A percentile compares a stretch with the other conserved stretches of the same genome.
Conservation (phyloP, 2,888 invertebrate species). For the Ommatoiulus sabulosus region DNA sequence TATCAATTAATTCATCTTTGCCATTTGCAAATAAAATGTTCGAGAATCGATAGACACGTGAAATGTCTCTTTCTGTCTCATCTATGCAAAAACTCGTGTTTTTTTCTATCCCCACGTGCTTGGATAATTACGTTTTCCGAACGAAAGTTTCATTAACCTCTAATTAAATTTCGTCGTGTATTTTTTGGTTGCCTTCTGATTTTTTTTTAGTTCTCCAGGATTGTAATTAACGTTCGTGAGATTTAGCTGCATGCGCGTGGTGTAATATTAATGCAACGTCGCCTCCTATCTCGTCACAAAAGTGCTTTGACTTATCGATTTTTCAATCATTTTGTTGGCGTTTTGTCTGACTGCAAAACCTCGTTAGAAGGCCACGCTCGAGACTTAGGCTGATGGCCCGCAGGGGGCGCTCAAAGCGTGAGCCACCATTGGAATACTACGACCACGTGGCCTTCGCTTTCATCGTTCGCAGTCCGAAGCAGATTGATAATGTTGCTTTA, state of each 20-base stretch:
- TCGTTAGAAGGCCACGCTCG: not conserved
- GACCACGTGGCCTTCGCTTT: not conserved
- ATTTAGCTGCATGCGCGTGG: not conserved
- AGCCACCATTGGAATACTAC: not conserved
- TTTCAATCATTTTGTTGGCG: conserved; percentile 7
- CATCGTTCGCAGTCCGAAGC: too few species aligned
- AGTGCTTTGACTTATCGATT: conserved; percentile 44
- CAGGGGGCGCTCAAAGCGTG: not conserved
- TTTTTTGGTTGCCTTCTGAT: not conserved
- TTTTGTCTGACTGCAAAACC: not conserved
- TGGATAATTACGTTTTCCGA: not conserved
- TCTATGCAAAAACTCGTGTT: not conserved
- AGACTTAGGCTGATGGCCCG: not conserved
- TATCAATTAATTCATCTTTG: not conserved
- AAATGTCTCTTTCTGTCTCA: not conserved
- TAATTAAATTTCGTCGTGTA: not conserved
- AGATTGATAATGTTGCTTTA: too few species aligned
- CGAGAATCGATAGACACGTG: not conserved
- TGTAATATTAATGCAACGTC: conserved; percentile 38
- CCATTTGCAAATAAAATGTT: not conserved
- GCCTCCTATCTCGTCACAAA: conserved; percentile 16
- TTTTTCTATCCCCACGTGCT: not conserved
- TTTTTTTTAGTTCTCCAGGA: not conserved
- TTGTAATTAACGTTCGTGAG: conserved; percentile 13
- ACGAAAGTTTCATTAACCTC: not conserved